phyloP scores from a whole-genome alignment of 2,113 vertebrate genomes.

The Takifugu flavidus region DNA sequence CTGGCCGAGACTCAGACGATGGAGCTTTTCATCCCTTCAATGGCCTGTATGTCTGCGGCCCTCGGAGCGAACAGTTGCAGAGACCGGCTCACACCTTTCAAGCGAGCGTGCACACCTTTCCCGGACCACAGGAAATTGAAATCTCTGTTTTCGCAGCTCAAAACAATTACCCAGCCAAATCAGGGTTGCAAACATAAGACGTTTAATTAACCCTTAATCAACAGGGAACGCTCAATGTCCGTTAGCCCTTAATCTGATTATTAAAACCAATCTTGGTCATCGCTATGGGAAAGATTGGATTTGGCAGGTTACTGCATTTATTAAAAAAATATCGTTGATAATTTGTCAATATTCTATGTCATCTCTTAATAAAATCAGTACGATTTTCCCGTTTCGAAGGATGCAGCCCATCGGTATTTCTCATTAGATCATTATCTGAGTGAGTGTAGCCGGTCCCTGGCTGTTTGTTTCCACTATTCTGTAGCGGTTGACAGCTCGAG shows the following conservation, averaged over 20 bases:
- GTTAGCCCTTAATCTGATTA: constrained; percentile 36
- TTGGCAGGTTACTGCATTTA: constrained; percentile 23
- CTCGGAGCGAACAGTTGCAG: constrained; percentile 74
- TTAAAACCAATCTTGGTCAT: constrained; percentile 39
- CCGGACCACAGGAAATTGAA: background rate
- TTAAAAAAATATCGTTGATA: constrained; percentile 10
- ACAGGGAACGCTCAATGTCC: constrained; percentile 18
- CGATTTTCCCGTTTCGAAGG: background rate
- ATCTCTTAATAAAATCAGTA: background rate
- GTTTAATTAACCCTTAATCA: constrained; percentile 18
- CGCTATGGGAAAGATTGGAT: constrained; percentile 14
- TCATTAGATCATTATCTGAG: constrained; percentile 3
- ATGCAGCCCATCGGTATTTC: too few relatives aligned
- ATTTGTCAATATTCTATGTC: background rate
- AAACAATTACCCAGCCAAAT: background rate
- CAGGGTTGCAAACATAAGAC: too few relatives aligned
- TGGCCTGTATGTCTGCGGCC: constrained; percentile 78
- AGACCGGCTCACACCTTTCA: constrained; percentile 61
- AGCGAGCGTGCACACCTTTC: constrained; percentile 4
- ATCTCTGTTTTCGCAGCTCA: background rate
- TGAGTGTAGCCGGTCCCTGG: constrained; percentile 71
- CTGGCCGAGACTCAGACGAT: constrained; percentile 55
- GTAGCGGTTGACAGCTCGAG: constrained; percentile 89
- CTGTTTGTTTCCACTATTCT: constrained; percentile 89
- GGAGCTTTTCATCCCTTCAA: constrained; percentile 82